Evolutionary conservation across 2,797 vertebrate species (phyloP).

Genomic region (Orientallactaga sibirica): DNA sequence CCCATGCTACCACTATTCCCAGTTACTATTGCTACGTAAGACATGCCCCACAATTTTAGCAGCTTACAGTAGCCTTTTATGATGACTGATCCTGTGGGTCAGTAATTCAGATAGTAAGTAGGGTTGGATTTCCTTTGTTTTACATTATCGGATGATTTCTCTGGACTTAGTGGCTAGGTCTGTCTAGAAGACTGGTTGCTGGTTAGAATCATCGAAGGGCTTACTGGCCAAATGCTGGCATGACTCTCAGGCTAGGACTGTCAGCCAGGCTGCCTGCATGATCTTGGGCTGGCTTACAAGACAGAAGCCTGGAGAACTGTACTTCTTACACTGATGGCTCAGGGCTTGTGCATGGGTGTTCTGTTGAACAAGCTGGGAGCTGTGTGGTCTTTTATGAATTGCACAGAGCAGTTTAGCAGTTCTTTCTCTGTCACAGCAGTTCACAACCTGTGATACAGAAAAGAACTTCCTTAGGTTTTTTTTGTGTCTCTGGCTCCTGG

Average conservation of each 20-base stretch:
- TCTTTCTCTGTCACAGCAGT: not conserved
- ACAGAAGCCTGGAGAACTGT: not conserved
- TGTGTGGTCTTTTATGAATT: not conserved
- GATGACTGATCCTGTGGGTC: not conserved
- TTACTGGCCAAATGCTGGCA: not conserved
- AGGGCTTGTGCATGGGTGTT: not conserved
- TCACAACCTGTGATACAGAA: not conserved
- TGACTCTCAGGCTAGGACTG: not conserved
- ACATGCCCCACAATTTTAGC: not conserved
- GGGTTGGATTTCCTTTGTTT: not conserved
- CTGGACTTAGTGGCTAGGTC: not conserved
- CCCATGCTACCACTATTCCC: not conserved
- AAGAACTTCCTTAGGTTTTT: conserved; percentile 36
- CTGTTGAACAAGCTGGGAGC: not conserved
- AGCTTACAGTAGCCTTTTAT: conserved; percentile 5
- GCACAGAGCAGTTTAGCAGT: conserved; percentile 15
- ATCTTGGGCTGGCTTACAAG: not conserved
- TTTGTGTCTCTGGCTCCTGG: not conserved
- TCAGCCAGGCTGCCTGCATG: not conserved
- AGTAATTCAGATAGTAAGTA: not conserved
- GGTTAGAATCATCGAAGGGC: not conserved
- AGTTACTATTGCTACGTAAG: not conserved
- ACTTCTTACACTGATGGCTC: not conserved
- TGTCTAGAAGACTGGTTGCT: not conserved
- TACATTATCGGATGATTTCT: not conserved